Evolutionary conservation across 2,113 vertebrate species (phyloP).

Genomic region (Chlorodrepanis virens): DNA sequence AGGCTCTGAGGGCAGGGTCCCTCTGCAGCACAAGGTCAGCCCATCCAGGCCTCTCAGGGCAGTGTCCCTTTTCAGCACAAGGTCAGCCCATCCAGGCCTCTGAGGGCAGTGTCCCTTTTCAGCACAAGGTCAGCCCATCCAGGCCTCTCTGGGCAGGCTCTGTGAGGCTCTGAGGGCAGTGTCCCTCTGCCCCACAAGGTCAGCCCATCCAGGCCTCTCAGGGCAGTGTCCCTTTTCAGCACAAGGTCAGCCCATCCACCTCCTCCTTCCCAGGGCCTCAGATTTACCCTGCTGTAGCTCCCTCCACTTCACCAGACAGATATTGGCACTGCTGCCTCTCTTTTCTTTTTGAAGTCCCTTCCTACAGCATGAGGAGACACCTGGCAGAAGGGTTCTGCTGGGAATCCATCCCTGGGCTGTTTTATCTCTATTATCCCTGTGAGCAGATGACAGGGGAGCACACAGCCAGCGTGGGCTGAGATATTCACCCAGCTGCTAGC

Average conservation of each 20-base stretch:
- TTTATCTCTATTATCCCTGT: conserved; percentile 38
- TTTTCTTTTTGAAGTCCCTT: background rate
- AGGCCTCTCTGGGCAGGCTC: background rate
- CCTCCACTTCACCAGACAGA: accelerated
- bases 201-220: too few species aligned
- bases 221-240: background rate
- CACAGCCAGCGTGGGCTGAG: conserved; percentile 44
- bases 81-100: too few species aligned
- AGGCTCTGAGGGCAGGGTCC: background rate
- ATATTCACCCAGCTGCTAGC: conserved; percentile 51
- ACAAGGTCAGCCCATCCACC: background rate
- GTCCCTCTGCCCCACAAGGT: too few species aligned
- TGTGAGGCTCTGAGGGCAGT: background rate
- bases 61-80: too few species aligned
- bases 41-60: too few species aligned
- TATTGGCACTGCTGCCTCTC: background rate
- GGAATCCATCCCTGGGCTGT: background rate
- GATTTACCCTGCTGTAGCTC: background rate
- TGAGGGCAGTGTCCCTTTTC: too few species aligned
- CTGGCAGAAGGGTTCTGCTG: background rate
- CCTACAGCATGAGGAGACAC: background rate
- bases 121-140: too few species aligned
- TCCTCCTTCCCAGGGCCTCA: background rate
- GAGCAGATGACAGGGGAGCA: conserved; percentile 49
- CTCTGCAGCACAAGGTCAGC: too few species aligned